phyloP scores from a whole-genome alignment of 2,113 vertebrate genomes.

The Sisor rabdophorus region DNA sequence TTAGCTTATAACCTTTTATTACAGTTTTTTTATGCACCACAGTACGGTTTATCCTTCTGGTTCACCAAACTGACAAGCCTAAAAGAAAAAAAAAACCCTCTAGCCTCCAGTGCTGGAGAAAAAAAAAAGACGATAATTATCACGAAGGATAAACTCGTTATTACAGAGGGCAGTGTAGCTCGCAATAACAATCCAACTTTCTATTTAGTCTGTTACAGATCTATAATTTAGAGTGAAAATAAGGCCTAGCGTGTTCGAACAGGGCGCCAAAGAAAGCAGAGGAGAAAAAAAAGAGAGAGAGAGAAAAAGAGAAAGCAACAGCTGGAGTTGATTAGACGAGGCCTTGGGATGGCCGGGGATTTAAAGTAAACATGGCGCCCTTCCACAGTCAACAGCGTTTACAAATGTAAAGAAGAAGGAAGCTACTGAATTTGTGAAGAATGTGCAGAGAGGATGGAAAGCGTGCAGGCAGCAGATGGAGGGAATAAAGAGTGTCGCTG shows the following conservation, averaged over 20 bases:
- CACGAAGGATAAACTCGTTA: slow-evolving; percentile 74
- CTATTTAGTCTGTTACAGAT: slow-evolving; percentile 84
- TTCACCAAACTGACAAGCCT: slow-evolving; percentile 44
- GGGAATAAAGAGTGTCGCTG: slow-evolving; percentile 83
- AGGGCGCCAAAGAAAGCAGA: slow-evolving; percentile 80
- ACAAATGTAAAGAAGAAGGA: slow-evolving; percentile 92
- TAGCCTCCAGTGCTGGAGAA: slow-evolving; percentile 31
- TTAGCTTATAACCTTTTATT: slow-evolving; percentile 49
- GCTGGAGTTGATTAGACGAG: slow-evolving; percentile 90
- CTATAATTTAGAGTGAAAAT: slow-evolving; percentile 84
- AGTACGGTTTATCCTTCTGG: slow-evolving; percentile 18
- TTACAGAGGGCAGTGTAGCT: slow-evolving; percentile 76
- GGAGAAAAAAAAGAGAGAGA: too few relatives aligned
- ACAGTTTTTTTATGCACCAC: slow-evolving; percentile 46
- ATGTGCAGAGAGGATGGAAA: slow-evolving; percentile 86
- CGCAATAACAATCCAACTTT: slow-evolving; percentile 83
- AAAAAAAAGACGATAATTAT: slow-evolving; percentile 71
- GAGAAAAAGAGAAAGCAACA: slow-evolving; percentile 72
- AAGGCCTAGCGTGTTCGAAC: slow-evolving; percentile 79
- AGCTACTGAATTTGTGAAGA: slow-evolving; percentile 98
- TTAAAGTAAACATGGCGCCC: slow-evolving; percentile 96
- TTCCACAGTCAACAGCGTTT: slow-evolving; percentile 97
- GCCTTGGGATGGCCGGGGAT: slow-evolving; percentile 81
- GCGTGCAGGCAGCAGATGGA: slow-evolving; percentile 83
- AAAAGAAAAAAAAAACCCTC: slow-evolving; percentile 27